A percentile compares a stretch with the other conserved stretches of the same genome.
Conservation (phyloP, 1,140 invertebrate genomes). For the Drosophila sp. region DNA sequence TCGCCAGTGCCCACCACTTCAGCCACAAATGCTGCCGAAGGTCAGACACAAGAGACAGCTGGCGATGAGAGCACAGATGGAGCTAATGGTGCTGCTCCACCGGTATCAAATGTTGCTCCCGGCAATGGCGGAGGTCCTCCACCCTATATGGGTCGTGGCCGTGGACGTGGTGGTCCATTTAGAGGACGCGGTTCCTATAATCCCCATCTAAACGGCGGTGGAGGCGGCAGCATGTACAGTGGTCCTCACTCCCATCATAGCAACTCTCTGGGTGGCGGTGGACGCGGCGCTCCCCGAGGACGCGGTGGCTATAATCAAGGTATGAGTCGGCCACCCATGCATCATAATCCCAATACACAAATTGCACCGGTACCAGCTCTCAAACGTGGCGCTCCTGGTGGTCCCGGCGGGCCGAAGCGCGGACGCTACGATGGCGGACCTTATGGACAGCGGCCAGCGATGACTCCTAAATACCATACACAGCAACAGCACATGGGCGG, state of each 20-base stretch:
- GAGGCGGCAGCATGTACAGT: constrained; percentile 65
- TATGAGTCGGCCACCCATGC: constrained; percentile 79
- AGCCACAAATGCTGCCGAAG: constrained; percentile 29
- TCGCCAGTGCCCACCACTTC: constrained; percentile 71
- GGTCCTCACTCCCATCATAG: constrained; percentile 57
- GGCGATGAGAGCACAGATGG: constrained; percentile 54
- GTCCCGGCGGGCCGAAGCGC: constrained; percentile 76
- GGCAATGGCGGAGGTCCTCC: constrained; percentile 63
- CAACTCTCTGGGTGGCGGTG: constrained; percentile 64
- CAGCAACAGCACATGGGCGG: constrained; percentile 67
- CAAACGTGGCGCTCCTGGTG: constrained; percentile 81
- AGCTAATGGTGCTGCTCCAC: constrained; percentile 18
- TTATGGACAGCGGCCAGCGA: constrained; percentile 71
- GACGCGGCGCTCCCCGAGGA: constrained; percentile 74
- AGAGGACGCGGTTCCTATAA: constrained; percentile 74
- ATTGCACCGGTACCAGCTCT: constrained; percentile 80
- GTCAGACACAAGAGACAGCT: constrained; percentile 28
- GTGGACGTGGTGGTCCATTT: constrained; percentile 66
- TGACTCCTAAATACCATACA: constrained; percentile 79
- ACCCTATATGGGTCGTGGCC: constrained; percentile 61
- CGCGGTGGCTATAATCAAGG: constrained; percentile 78
- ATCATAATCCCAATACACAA: constrained; percentile 82
- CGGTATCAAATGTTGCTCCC: constrained; percentile 33
- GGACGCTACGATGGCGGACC: constrained; percentile 80
- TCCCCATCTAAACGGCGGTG: constrained; percentile 69